Conservation (phyloP, 2,113 vertebrate genomes). For the Brachypteracias leptosomus region DNA sequence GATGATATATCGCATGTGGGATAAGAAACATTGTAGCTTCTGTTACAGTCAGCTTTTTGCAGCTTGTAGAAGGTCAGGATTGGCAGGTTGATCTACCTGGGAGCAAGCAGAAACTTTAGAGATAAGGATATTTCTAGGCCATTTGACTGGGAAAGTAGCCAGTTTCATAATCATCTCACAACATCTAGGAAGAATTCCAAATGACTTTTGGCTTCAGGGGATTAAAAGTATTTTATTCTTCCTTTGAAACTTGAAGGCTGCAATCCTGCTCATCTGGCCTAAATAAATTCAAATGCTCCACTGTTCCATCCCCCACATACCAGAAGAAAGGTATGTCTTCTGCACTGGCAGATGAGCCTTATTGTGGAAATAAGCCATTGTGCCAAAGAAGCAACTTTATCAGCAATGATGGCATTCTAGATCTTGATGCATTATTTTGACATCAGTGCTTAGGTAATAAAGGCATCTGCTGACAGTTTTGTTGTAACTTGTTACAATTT, state of each 20-base stretch:
- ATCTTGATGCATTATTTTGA: neutral
- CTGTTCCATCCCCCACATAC: neutral
- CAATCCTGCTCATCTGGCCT: neutral
- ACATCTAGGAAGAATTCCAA: slow-evolving; percentile 53
- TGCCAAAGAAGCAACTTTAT: slow-evolving; percentile 8
- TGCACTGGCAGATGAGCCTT: neutral
- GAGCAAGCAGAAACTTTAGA: slow-evolving; percentile 18
- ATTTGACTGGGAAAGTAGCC: slow-evolving; percentile 57
- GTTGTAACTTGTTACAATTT: neutral
- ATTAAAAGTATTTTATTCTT: slow-evolving; percentile 39
- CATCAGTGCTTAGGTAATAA: slow-evolving; percentile 16
- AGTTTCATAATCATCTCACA: slow-evolving; percentile 25
- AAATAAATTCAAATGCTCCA: neutral
- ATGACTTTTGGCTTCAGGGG: slow-evolving; percentile 1
- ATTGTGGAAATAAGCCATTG: neutral
- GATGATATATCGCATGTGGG: neutral
- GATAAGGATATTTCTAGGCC: slow-evolving; percentile 61
- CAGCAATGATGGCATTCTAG: neutral
- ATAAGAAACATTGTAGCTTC: neutral
- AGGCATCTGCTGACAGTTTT: slow-evolving; percentile 49
- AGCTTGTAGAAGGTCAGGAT: slow-evolving; percentile 41
- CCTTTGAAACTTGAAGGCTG: neutral
- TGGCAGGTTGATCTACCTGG: slow-evolving; percentile 59
- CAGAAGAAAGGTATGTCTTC: neutral
- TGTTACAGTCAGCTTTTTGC: slow-evolving; percentile 40